Evolutionary conservation across 2,113 vertebrate genomes (phyloP), one percentile per base, ranked within the genome.

Genomic region (Columba janthina): DNA sequence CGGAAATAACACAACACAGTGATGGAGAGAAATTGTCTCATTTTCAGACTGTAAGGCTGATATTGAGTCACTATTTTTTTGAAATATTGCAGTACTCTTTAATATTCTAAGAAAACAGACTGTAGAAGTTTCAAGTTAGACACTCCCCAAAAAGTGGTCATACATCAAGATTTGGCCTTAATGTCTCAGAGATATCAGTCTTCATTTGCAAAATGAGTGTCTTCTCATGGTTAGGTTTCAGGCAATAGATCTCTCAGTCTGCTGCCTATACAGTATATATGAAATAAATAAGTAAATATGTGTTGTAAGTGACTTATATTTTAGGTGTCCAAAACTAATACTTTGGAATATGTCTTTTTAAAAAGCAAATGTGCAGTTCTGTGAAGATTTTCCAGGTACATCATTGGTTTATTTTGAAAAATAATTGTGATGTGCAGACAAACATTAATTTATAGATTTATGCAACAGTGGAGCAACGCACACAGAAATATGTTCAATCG

Each of bases 171-270:
- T 86, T 70, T 66, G 34, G 12, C 38, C 36, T 48, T 32, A 62
- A 64, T 0, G 0, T 74, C 60, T 66, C 9, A 46, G 11, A 18
- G 5, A 54, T 50, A 38, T 15, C 19, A 61, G 5, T 29, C 6
- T 65, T 58, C 16, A 56, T 32, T 66, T 81, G 9, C 29, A 85
- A 85, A 89, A 50, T 18, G 2, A 1, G 11, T 78, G 7, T 40
- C 20, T 73, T 92, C n/a, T 34, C 0, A 1, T 25, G 8, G 34
- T 86, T 58, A 44, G 17, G 12, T 67, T 84, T 71, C 58, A 75
- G 21, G 32, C 11, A 53, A 25, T 22, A 85, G 40, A 38, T 70
- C 21, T 29, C 15, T 16, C 32, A 32, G 6, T 74, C 29, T 90
- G 56, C 3, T 42, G 5, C 9, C 88, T 9, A 60, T 66, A 34